These are phyloP conservation scores for Paraescarpia echinospica DNA, from an alignment of 1,140 invertebrate genomes.

Conservation along the genomic window DNA sequence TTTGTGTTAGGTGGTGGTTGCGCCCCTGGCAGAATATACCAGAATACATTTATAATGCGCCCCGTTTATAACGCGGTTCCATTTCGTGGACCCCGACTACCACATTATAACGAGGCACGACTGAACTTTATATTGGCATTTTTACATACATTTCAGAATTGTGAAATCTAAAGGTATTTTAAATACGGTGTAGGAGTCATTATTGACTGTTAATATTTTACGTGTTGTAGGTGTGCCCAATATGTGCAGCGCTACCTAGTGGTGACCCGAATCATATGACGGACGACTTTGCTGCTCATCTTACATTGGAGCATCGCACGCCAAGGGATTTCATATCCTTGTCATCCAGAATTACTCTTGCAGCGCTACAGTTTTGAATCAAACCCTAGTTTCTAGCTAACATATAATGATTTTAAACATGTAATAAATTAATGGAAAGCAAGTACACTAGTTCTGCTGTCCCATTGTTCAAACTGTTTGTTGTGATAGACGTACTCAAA, in stretches of 20 bases:
- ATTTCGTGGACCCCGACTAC: too few species aligned
- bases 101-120: too few species aligned
- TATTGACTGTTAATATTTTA: not conserved
- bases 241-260: slow-evolving; percentile 91
- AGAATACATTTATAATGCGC: too few species aligned
- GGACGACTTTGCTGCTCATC: slow-evolving; percentile 95
- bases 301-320: slow-evolving; percentile 84
- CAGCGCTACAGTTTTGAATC: not conserved
- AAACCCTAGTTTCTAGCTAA: not conserved
- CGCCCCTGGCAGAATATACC: too few species aligned
- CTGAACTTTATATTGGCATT: not conserved
- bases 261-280: slow-evolving; percentile 96
- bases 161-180: not conserved
- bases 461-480: too few species aligned
- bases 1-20: too few species aligned
- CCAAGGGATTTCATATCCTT: slow-evolving; percentile 58
- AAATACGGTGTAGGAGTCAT: not conserved
- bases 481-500: too few species aligned
- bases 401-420: not conserved
- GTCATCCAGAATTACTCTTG: not conserved
- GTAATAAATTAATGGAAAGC: not conserved
- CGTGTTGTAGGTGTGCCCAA: slow-evolving; percentile 76
- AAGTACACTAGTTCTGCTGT: too few species aligned
- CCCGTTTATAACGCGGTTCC: too few species aligned
- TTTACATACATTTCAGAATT: not conserved